Base-by-base conservation (phyloP, 2,888 invertebrate species). In the Hirtodrosophila duncani region DNA sequence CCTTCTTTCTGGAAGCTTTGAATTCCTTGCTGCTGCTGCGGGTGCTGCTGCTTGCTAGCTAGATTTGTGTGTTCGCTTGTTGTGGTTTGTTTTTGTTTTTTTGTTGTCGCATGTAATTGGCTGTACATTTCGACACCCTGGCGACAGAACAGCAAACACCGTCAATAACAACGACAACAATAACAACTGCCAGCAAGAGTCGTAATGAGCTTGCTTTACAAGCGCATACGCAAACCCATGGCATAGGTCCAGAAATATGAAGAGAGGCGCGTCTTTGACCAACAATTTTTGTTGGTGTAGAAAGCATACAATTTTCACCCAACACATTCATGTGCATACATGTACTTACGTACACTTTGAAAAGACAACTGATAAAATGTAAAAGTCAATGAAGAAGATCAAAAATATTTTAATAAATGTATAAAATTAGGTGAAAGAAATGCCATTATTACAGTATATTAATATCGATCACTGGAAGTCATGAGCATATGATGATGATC, bases 91-190 rank as follows among this genome's bases (percentile, higher is more conserved):
- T 20, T 17, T 34, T 18, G 21, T 51, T 49, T 45, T 55, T 71
- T 52, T 71, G 53, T 65, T 72, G 72, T 74, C 78, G 55, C 78
- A 45, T 72, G 72, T 72, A 72, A 72, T 72, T 72, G 72, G 78
- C 72, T 72, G 78, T 74, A 72, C 81, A 72, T 80, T 74, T 72
- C 72, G 72, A 72, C 72, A 72, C 72, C 72, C 75, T 57, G 81
- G 67, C 79, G 79, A 81, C 71, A n/a, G n/a, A 71, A 72, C 56
- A 64, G 37, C 50, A 38, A 30, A 24, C 24, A 24, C 3, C 24
- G 9, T 17, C 31, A 31, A 16, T 6, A 36, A 23, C 24, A 37
- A 26, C 37, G 30, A 43, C 36, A 24, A 18, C 24, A 34, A 31
- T 13, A 14, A 26, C 31, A 29, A 13, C 27, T n/a, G 3, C 26